Evolutionary conservation across 2,888 invertebrate species (phyloP).

Genomic region (Leptothorax acervorum): DNA sequence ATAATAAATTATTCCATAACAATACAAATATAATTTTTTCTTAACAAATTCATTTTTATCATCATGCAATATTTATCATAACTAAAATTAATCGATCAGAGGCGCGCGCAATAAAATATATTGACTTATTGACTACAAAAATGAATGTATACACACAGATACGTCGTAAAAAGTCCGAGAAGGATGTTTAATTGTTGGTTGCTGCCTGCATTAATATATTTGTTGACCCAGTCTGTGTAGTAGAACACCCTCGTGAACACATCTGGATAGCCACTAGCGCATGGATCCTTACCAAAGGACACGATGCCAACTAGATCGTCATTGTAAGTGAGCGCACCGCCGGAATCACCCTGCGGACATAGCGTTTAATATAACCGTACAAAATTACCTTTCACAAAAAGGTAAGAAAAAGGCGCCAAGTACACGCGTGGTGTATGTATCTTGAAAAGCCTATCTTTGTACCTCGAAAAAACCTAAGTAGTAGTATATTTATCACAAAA

Average conservation of each 20-base stretch:
- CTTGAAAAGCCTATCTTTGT: too few species aligned
- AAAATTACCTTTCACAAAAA: too few species aligned
- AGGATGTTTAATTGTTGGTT: background rate
- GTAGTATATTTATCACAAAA: too few species aligned
- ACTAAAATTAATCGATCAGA: background rate
- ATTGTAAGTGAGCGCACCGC: slow-evolving; percentile 61
- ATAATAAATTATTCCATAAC: background rate
- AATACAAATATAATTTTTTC: background rate
- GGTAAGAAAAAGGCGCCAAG: too few species aligned
- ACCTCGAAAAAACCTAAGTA: too few species aligned
- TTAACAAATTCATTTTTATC: background rate
- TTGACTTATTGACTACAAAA: background rate
- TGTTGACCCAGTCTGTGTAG: slow-evolving; percentile 70
- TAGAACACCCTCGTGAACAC: slow-evolving; percentile 68
- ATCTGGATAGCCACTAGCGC: slow-evolving; percentile 69
- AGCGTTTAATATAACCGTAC: background rate
- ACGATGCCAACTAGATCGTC: slow-evolving; percentile 68
- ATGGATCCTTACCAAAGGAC: slow-evolving; percentile 65
- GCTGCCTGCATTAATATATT: background rate
- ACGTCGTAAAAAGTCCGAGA: background rate
- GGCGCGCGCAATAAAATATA: background rate
- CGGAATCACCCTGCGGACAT: slow-evolving; percentile 63
- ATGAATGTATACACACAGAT: slow-evolving; percentile 5
- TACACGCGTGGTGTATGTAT: too few species aligned
- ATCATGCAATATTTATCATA: background rate